These are phyloP conservation scores for Chascanopsetta lugubris DNA, from an alignment of 2,113 vertebrate genomes.

Conservation along the genomic window DNA sequence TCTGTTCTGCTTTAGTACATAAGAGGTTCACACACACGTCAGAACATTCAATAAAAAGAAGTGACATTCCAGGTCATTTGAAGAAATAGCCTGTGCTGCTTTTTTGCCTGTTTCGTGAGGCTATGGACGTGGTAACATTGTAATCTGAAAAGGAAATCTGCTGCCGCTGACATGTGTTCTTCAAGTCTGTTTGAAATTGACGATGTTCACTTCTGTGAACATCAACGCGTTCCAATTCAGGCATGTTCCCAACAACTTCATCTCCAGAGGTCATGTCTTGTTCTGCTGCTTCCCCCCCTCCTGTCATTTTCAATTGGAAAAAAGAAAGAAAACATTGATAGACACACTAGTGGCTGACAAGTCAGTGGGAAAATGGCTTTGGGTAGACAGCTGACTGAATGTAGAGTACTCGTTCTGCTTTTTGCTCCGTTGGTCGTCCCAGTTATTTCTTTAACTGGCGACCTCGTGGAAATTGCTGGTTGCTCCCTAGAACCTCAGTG, in stretches of 20 bases:
- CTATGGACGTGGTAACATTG: not conserved
- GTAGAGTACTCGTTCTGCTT: constrained; percentile 44
- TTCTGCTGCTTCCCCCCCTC: constrained; percentile 31
- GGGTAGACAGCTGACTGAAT: constrained; percentile 44
- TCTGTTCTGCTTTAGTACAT: not conserved
- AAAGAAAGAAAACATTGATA: constrained; percentile 17
- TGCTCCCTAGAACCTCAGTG: constrained; percentile 52
- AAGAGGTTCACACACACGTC: not conserved
- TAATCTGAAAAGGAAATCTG: not conserved
- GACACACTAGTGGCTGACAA: constrained; percentile 47
- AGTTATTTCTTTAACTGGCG: constrained; percentile 73
- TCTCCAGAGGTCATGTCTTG: constrained; percentile 47
- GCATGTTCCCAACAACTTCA: constrained; percentile 17
- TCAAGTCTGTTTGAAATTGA: constrained; percentile 28
- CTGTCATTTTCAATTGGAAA: constrained; percentile 45
- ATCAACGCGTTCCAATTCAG: constrained; percentile 25
- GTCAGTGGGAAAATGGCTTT: constrained; percentile 37
- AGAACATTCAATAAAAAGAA: not conserved
- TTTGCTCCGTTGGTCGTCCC: constrained; percentile 38
- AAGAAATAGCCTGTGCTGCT: not conserved
- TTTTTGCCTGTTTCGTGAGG: too few relatives aligned
- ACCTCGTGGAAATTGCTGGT: constrained; percentile 78
- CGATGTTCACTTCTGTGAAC: constrained; percentile 28
- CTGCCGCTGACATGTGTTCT: constrained; percentile 2
- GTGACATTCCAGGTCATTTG: not conserved